Base-by-base conservation (phyloP, 2,888 invertebrate genomes). In the Clostera curtula region DNA sequence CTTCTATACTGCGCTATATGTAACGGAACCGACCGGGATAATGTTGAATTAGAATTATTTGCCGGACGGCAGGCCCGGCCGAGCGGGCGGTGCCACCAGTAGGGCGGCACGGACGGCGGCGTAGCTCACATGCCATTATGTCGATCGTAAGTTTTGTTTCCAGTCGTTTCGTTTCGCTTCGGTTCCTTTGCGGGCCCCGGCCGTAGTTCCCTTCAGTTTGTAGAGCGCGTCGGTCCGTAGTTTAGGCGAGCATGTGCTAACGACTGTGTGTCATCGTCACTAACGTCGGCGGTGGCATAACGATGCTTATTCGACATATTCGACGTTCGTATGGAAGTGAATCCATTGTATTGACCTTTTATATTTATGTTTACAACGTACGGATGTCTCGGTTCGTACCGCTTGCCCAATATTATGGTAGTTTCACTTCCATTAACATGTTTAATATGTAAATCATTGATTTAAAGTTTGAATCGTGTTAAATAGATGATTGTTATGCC, bases 121-220 rank as follows among this genome's bases (percentile, higher is more conserved):
- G 36, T n/a, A n/a, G 52, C 43, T 36, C 56, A 49, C 70, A 74
- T 77, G 84, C 82, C 80, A 76, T 82, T 82, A 77, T 80, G 79
- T 82, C 83, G 70, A 74, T 76, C 64, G 82, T 83, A 74, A 83
- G 80, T 80, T 79, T 69, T 61, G 49, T 59, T 59, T 34, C 30
- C 43, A 31, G 46, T 39, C 46, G 43, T 41, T 49, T 49, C 33
- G 27, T 51, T 49, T 53, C 38, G 38, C 43, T 58, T 47, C 36
- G 40, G 50, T 46, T 46, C 27, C 33, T 35, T 45, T 38, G 17
- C 30, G 22, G 39, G 35, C 25, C 31, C 42, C 38, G 37, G 33
- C 39, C 37, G 35, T 49, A 40, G 43, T 52, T 47, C 41, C 27
- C 26, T 49, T 46, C 32, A 25, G 40, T 36, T 45, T 29, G 45